These are phyloP conservation scores for Neopipo cinnamomea DNA, from an alignment of 2,113 vertebrate species.

Conservation along the genomic window DNA sequence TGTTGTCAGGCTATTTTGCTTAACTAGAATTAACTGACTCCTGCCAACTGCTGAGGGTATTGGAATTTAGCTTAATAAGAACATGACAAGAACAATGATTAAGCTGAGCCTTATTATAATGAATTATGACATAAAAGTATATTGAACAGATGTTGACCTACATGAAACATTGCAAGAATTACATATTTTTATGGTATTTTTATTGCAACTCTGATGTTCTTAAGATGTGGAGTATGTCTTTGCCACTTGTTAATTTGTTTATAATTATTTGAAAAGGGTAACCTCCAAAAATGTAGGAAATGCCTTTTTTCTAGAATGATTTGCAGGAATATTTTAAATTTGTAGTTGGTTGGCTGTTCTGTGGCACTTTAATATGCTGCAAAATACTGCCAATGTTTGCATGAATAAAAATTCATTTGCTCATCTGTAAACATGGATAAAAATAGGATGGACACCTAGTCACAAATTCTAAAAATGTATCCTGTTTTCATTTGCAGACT, in stretches of 20 bases:
- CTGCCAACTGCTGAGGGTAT: not conserved
- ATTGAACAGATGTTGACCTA: not conserved
- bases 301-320: not conserved
- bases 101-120: not conserved
- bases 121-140: not conserved
- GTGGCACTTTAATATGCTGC: rapidly evolving
- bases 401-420: not conserved
- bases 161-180: not conserved
- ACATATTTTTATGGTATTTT: not conserved
- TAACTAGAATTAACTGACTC: not conserved
- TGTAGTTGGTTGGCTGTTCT: not conserved
- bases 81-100: not conserved
- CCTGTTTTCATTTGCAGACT: not conserved
- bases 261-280: not conserved
- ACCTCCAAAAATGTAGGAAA: not conserved
- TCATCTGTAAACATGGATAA: not conserved
- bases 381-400: not conserved
- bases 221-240: not conserved
- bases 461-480: not conserved
- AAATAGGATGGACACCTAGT: not conserved
- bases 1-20: not conserved
- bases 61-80: not conserved
- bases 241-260: not conserved
- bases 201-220: not conserved
- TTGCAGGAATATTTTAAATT: not conserved